Conservation (phyloP, 2,113 vertebrate species). For the Perca flavescens region DNA sequence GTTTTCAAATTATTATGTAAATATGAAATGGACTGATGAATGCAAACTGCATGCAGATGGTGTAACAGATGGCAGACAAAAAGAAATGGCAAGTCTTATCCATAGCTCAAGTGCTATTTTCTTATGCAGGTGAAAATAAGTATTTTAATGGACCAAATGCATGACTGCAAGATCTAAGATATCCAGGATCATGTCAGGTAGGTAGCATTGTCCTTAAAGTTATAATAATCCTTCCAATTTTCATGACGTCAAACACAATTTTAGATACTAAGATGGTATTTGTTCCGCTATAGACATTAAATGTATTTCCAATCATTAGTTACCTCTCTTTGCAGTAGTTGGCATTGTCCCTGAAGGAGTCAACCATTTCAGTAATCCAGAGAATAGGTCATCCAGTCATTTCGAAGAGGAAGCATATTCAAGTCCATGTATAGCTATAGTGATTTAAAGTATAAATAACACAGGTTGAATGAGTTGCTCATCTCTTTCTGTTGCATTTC, state of each 20-base stretch:
- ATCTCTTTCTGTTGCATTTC: background rate
- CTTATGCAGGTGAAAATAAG: conserved; percentile 30
- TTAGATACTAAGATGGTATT: background rate
- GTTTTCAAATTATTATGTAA: conserved; percentile 28
- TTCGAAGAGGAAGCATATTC: background rate
- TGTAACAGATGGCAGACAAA: conserved; percentile 63
- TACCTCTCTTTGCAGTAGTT: background rate
- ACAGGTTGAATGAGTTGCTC: background rate
- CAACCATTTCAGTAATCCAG: background rate
- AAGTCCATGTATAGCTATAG: too few species aligned
- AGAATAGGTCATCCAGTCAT: background rate
- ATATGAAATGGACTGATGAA: conserved; percentile 45
- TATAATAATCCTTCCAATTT: background rate
- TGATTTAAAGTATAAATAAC: background rate
- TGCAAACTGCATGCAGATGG: conserved; percentile 52
- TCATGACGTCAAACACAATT: background rate
- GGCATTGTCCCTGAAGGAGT: background rate
- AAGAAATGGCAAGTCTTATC: conserved; percentile 17
- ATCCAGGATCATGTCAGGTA: background rate
- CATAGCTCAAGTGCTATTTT: conserved; percentile 20
- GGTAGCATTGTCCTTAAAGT: background rate
- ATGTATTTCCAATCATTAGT: conserved; percentile 6
- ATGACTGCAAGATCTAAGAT: conserved; percentile 38
- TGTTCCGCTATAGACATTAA: background rate
- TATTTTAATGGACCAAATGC: conserved; percentile 4